These are phyloP conservation scores for Brachyistius frenatus DNA, from an alignment of 2,113 vertebrate species.

Conservation along the genomic window DNA sequence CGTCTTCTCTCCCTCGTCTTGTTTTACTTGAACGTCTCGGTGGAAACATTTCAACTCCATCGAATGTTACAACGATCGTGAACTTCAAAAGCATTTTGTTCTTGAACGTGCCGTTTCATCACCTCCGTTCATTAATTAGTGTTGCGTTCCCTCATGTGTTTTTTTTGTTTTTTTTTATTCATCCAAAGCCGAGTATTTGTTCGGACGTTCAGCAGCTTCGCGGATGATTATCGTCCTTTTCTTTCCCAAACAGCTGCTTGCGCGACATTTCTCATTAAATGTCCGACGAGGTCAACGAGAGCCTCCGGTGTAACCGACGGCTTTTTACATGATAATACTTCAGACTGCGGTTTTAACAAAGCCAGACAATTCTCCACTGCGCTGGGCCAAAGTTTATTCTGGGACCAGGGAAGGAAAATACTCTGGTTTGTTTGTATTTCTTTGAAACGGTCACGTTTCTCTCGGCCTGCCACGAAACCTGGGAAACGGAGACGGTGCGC, in stretches of 20 bases:
- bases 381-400: too few relatives aligned
- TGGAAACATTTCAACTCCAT: neutral
- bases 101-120: neutral
- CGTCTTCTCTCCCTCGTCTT: neutral
- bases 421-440: too few relatives aligned
- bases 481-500: too few relatives aligned
- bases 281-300: neutral
- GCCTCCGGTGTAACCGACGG: too few relatives aligned
- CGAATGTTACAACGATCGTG: neutral
- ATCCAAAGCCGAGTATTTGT: neutral
- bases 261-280: neutral
- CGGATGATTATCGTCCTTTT: too few relatives aligned
- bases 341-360: too few relatives aligned
- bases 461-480: too few relatives aligned
- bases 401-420: too few relatives aligned
- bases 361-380: too few relatives aligned
- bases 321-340: too few relatives aligned
- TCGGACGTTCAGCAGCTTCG: neutral
- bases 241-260: too few relatives aligned
- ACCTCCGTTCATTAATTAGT: neutral
- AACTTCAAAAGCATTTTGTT: neutral
- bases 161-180: neutral
- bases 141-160: neutral
- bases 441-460: too few relatives aligned
- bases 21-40: slow-evolving; percentile 14